Conservation (phyloP, 2,113 vertebrate species). For the Neofelis nebulosa region DNA sequence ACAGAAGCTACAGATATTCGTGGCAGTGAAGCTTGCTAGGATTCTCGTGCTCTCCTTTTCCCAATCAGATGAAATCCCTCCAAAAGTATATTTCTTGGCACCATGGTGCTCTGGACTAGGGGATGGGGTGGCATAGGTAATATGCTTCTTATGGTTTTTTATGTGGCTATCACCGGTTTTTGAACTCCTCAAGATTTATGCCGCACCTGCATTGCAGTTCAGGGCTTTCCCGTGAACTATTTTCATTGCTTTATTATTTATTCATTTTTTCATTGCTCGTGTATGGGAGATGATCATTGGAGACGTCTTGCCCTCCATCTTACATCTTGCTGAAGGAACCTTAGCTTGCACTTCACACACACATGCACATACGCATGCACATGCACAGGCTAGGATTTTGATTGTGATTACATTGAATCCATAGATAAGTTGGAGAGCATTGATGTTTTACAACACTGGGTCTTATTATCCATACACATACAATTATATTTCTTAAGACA, state of each 20-base stretch:
- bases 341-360: background rate
- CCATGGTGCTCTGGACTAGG: too few species aligned
- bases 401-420: background rate
- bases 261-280: background rate
- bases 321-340: background rate
- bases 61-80: background rate
- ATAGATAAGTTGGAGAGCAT: background rate
- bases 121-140: background rate
- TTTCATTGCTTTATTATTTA: background rate
- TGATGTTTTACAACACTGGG: background rate
- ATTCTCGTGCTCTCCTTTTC: background rate
- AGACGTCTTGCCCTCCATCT: background rate
- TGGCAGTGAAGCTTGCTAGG: background rate
- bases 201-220: background rate
- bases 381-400: background rate
- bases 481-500: background rate
- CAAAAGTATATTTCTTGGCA: background rate
- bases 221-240: background rate
- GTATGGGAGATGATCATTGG: background rate
- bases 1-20: background rate
- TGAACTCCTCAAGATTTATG: background rate
- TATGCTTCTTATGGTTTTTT: background rate
- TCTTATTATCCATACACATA: background rate
- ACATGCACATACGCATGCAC: background rate
- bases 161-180: background rate